These are phyloP conservation scores for Hemichromis elongatus DNA, from an alignment of 2,113 vertebrate genomes.

Conservation along the genomic window DNA sequence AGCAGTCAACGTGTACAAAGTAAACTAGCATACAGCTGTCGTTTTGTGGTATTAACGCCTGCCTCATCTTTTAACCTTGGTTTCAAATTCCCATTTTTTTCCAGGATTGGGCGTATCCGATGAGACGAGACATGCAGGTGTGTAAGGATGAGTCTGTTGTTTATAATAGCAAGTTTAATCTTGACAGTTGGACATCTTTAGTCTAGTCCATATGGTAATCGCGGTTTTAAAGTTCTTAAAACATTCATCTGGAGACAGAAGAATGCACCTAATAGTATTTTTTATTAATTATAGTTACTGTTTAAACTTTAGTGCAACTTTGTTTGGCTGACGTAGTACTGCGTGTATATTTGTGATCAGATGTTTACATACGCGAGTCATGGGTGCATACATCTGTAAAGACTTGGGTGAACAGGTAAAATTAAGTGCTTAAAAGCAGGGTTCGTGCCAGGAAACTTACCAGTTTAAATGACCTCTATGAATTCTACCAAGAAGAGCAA, in stretches of 20 bases:
- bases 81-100: neutral
- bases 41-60: neutral
- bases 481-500: neutral
- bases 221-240: neutral
- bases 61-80: neutral
- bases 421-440: neutral
- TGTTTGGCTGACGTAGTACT: neutral
- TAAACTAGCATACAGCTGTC: neutral
- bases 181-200: neutral
- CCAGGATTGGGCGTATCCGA: constrained; percentile 98
- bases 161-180: neutral
- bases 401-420: neutral
- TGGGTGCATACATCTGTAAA: neutral
- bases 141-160: neutral
- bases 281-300: neutral
- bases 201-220: neutral
- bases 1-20: constrained; percentile 25
- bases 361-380: neutral
- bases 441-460: neutral
- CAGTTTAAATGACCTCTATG: neutral
- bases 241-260: neutral
- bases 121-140: constrained; percentile 99
- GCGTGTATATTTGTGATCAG: neutral
- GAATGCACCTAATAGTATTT: neutral
- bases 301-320: neutral